phyloP scores from a whole-genome alignment of 2,797 vertebrate genomes.

The Neosilurus hyrtlii region DNA sequence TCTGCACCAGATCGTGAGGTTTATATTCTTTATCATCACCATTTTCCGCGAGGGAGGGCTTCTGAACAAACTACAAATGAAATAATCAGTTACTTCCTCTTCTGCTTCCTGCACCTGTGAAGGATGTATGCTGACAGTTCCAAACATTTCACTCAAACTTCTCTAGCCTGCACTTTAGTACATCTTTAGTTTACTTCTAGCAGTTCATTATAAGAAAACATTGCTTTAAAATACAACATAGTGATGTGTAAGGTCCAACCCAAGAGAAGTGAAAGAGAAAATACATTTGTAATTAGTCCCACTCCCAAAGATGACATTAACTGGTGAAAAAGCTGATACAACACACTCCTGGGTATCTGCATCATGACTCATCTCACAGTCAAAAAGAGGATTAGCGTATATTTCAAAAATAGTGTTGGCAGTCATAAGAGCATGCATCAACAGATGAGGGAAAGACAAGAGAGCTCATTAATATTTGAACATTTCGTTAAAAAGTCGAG shows the following conservation, averaged over 20 bases:
- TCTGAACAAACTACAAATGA: constrained; percentile 80
- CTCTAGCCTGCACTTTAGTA: background rate
- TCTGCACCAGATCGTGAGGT: constrained; percentile 81
- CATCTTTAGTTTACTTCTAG: background rate
- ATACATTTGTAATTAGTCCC: background rate
- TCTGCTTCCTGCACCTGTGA: constrained; percentile 9
- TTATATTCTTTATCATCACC: constrained; percentile 82
- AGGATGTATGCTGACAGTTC: constrained; percentile 2
- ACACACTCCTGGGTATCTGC: constrained; percentile 1
- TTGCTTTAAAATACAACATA: background rate
- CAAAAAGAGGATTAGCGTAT: constrained; percentile 22
- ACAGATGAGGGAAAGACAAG: background rate
- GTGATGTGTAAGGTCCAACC: background rate
- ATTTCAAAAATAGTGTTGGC: background rate
- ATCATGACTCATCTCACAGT: constrained; percentile 15
- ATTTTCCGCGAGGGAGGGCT: constrained; percentile 72
- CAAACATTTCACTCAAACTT: background rate
- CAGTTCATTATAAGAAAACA: background rate
- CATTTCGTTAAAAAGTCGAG: background rate
- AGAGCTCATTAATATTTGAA: background rate
- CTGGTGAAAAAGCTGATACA: background rate
- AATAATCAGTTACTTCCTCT: constrained; percentile 8
- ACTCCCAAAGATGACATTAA: background rate
- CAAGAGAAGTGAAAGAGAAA: background rate
- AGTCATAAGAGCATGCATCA: constrained; percentile 4